Base-by-base conservation (phyloP, 1,140 invertebrate species). In the Habropoda laboriosa region DNA sequence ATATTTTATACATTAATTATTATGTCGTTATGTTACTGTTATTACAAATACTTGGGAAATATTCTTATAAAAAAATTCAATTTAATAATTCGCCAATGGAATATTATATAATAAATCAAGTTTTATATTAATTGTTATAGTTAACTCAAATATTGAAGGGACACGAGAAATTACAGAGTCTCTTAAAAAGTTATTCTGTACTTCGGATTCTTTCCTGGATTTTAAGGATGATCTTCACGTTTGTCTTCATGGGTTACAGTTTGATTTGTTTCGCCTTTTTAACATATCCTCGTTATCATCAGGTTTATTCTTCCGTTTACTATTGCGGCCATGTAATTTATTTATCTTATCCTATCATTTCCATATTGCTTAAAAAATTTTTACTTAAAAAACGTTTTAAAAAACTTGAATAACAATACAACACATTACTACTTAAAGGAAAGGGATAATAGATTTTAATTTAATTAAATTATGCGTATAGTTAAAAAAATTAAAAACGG, bases 231-330 rank as follows among this genome's bases (percentile, higher is more conserved):
- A 84, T 95, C 0, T 97, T 98, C 83, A 95, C 97, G 0, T 94
- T 96, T 16, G 93, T 97, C 18, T 97, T 96, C 82, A 96, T 98
- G 94, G 97, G 97, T 16, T 99, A 97, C 93, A 96, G 96, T 87
- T 92, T 98, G 16, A 92, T 96, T 8, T 95, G 97, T 0, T 98
- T 99, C 89, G 95, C 95, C 38, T 93, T 97, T 2, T 94, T 98
- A 32, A 95, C 95, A 7, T 96, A 92, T 74, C 81, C 94, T 2
- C 94, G 93, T 72, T 97, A 96, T 93, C 94, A 93, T 85, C 88
- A 91, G 30, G 94, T 96, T 0, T 96, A 94, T 82, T 84, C 82
- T 0, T 94, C 94, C 18, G 86, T 96, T 13, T 95, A 95, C 83
- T 97, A 95, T 85, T 94, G 94, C 30, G 96, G 95, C 42, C 95